A percentile compares a stretch with the other conserved stretches of the same genome.
These are phyloP conservation scores for Drosophila funebris DNA, from an alignment of 1,140 invertebrate genomes.

Conservation along the genomic window DNA sequence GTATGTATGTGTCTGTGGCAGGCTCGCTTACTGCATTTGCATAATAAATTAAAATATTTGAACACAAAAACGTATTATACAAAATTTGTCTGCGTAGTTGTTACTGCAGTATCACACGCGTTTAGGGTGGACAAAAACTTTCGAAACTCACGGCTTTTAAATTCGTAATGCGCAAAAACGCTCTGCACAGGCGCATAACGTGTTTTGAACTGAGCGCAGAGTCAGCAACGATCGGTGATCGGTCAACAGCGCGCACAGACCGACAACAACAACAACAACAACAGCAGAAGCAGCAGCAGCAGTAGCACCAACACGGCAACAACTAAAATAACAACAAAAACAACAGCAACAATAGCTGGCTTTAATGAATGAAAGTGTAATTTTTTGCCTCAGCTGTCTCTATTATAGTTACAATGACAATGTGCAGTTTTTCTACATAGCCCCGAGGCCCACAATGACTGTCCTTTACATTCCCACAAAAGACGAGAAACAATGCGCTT, in stretches of 20 bases:
- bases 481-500: conserved; percentile 29
- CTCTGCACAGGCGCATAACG: conserved; percentile 75
- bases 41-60: conserved; percentile 72
- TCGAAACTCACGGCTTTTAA: conserved; percentile 45
- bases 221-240: conserved; percentile 49
- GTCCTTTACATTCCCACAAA: conserved; percentile 67
- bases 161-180: conserved; percentile 58
- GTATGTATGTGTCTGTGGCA: conserved; percentile 9
- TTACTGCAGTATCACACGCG: conserved; percentile 66
- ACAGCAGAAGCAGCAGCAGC: conserved; percentile 9
- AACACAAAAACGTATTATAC: conserved; percentile 52
- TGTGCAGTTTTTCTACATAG: conserved; percentile 61
- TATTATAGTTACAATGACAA: conserved; percentile 65
- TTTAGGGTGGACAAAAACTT: conserved; percentile 48
- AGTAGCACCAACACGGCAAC: not conserved
- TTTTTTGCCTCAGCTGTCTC: conserved; percentile 52
- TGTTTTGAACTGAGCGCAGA: conserved; percentile 72
- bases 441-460: conserved; percentile 43
- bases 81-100: conserved; percentile 44
- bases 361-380: conserved; percentile 76
- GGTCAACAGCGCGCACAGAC: conserved; percentile 41
- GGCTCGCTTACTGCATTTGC: conserved; percentile 60
- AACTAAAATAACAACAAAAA: conserved; percentile 30
- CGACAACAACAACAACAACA: conserved; percentile 17
- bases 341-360: conserved; percentile 56